Percentiles rank a stretch among this genome's conserved stretches.
Conservation (phyloP, 2,797 vertebrate species). For the Liasis olivaceus region DNA sequence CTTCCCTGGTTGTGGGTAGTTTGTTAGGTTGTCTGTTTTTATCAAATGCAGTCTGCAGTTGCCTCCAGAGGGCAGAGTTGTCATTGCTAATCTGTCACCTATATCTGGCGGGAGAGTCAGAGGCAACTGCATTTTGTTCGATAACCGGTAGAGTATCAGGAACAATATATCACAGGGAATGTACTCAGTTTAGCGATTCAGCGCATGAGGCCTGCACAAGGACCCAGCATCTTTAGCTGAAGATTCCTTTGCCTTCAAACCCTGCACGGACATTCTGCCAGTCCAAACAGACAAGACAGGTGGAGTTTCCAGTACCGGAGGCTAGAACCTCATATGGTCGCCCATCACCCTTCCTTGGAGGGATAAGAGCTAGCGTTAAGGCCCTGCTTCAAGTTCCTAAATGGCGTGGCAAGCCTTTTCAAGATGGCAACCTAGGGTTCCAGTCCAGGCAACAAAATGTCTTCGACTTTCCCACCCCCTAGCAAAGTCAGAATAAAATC, state of each 20-base stretch:
- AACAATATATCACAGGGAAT: background rate
- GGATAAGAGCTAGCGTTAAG: too few species aligned
- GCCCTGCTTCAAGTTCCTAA: background rate
- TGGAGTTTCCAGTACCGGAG: background rate
- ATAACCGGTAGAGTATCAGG: background rate
- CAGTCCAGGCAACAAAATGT: background rate
- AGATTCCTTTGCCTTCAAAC: background rate
- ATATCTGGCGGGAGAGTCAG: background rate
- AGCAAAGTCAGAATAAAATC: background rate
- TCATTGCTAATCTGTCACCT: slow-evolving; percentile 41
- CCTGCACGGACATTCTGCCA: background rate
- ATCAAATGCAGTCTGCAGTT: slow-evolving; percentile 51
- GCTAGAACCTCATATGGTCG: background rate
- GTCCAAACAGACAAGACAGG: background rate
- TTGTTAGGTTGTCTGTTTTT: background rate
- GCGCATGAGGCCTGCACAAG: background rate
- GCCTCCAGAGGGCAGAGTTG: slow-evolving; percentile 65
- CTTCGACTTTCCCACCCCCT: background rate
- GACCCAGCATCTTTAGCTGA: background rate
- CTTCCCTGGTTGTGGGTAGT: background rate
- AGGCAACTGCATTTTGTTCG: background rate
- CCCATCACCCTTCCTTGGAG: background rate
- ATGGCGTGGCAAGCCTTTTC: background rate
- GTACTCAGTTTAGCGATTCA: background rate
- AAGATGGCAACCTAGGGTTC: background rate